Base-by-base conservation (phyloP, 2,888 invertebrate species). In the Bimastos eiseni region DNA sequence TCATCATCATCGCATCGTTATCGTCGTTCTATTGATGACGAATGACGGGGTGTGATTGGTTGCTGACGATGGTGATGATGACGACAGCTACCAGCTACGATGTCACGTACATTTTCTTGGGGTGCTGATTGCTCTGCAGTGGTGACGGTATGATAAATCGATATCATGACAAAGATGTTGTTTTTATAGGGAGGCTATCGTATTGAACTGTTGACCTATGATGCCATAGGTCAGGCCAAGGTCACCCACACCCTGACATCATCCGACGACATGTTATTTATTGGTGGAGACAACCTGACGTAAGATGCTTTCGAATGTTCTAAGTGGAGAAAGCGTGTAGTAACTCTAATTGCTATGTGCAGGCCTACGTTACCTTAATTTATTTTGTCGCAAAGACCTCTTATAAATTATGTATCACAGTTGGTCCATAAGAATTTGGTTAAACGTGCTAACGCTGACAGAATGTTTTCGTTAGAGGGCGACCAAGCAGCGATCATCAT, bases 101-200 rank as follows among this genome's bases (percentile, higher is more conserved):
- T 11, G 24, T 11, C n/a, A n/a, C n/a, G 70, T n/a, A n/a, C 30
- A 70, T 70, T 70, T n/a, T n/a, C 70, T 3, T 55, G 24, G 2
- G 55, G 30, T 24, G 6, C 11, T 41, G 41, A 11, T 15, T 41
- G 15, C 41, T 44, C 44, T 13, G 5, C 24, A 49, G 49, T 17
- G 8, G 24, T 49, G 49, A 24, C 49, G 49, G 24, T 49, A 24
- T 24, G 21, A 49, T 49, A 8, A 44, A 19, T 44, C 17, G 19
- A 4, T 5, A 55, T 55, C 24, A 55, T 55, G 21, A 30, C 55
- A 55, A 24, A 30, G 55, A 55, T 55, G 55, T 13, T 55, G 30
- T 30, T 4, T 55, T 17, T 24, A 30, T 55, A 98, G 98, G 98
- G 98, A 92, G 98, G 98, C 90, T 98, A 97, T 95, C 97, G 97